phyloP scores from a whole-genome alignment of 2,888 invertebrate genomes.

The Tetheella fluctuosa region DNA sequence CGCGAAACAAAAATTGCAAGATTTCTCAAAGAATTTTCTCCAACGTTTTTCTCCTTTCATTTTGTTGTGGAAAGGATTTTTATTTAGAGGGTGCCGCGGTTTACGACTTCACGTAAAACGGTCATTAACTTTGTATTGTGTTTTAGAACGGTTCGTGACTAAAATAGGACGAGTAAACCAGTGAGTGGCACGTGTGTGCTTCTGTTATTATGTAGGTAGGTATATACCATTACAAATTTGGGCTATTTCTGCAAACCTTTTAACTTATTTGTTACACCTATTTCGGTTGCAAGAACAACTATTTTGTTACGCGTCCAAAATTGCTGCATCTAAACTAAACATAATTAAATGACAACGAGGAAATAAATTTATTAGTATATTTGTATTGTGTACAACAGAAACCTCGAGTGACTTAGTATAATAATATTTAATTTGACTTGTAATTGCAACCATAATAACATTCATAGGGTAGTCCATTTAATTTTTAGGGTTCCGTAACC shows the following conservation, averaged over 20 bases:
- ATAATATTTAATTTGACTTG: too few relatives aligned
- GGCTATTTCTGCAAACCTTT: slow-evolving; percentile 6
- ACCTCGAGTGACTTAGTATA: too few relatives aligned
- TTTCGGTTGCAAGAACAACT: neutral
- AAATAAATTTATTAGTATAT: neutral
- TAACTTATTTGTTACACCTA: neutral
- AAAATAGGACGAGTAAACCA: slow-evolving; percentile 46
- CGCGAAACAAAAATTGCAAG: neutral
- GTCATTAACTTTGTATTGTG: slow-evolving; percentile 66
- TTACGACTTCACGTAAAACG: slow-evolving; percentile 62
- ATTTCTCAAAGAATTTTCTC: neutral
- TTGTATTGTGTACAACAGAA: neutral
- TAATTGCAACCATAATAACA: too few relatives aligned
- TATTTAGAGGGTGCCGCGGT: slow-evolving; percentile 52
- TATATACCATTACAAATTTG: slow-evolving; percentile 24
- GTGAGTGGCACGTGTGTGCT: slow-evolving; percentile 35
- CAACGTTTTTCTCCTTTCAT: slow-evolving; percentile 38
- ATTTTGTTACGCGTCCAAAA: neutral
- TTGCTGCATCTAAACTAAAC: neutral
- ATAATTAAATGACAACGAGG: neutral
- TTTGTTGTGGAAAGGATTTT: slow-evolving; percentile 47
- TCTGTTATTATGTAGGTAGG: slow-evolving; percentile 15
- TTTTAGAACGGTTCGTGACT: slow-evolving; percentile 42
- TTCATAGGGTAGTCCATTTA: too few relatives aligned
- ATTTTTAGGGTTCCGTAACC: too few relatives aligned